These are phyloP conservation scores for Ctenopoma multispine DNA, from an alignment of 2,797 vertebrate genomes.

Conservation along the genomic window DNA sequence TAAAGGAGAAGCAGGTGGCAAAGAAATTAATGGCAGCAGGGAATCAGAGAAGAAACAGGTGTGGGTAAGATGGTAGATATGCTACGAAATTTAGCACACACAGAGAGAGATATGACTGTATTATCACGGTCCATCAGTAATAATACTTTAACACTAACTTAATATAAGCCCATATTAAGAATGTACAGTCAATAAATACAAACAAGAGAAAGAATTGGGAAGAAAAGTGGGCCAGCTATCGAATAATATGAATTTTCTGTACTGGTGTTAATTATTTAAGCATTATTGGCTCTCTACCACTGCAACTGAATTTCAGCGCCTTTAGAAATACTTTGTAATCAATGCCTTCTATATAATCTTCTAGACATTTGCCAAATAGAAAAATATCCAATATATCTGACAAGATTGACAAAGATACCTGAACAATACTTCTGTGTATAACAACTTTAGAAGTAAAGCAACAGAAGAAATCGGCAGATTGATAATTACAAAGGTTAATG, in stretches of 20 bases:
- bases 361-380: constrained; percentile 40
- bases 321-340: constrained; percentile 29
- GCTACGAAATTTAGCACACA: neutral
- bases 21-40: constrained; percentile 46
- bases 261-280: neutral
- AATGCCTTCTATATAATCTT: constrained; percentile 34
- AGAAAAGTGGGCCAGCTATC: constrained; percentile 6
- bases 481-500: neutral
- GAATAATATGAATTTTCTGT: neutral
- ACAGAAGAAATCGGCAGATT: neutral
- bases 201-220: neutral
- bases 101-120: neutral
- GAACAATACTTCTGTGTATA: constrained; percentile 23
- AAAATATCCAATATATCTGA: constrained; percentile 34
- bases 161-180: neutral
- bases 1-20: constrained; percentile 45
- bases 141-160: neutral
- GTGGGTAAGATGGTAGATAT: constrained; percentile 8
- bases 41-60: constrained; percentile 39
- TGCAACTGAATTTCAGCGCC: constrained; percentile 28
- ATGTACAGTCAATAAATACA: neutral
- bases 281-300: neutral
- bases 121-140: neutral
- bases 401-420: constrained; percentile 25
- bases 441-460: constrained; percentile 10